phyloP scores from a whole-genome alignment of 2,888 invertebrate species.

The Epinotia brunnichana region DNA sequence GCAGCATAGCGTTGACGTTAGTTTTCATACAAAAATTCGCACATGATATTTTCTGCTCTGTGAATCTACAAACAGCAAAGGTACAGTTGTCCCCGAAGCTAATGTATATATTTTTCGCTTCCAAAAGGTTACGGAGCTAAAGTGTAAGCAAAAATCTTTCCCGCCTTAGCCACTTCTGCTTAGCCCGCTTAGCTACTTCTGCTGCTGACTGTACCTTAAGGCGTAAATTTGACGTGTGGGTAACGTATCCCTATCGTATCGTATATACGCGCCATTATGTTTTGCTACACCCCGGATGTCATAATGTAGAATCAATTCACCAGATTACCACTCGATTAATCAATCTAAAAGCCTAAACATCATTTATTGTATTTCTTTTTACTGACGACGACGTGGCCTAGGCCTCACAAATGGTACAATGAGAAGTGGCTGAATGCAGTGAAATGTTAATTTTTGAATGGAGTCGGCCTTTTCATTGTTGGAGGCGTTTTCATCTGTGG shows the following conservation, averaged over 20 bases:
- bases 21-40: too few relatives aligned
- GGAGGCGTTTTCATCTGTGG: conserved; percentile 26
- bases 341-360: conserved; percentile 7
- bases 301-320: neutral
- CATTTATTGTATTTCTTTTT: conserved; percentile 8
- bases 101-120: too few relatives aligned
- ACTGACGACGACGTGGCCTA: neutral
- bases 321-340: conserved; percentile 13
- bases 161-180: too few relatives aligned
- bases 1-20: too few relatives aligned
- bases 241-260: too few relatives aligned
- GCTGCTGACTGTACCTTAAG: too few relatives aligned
- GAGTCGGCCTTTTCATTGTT: conserved; percentile 16
- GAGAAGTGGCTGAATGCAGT: conserved; percentile 35
- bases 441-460: conserved; percentile 40
- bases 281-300: neutral
- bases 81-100: too few relatives aligned
- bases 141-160: too few relatives aligned
- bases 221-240: neutral
- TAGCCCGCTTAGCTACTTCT: too few relatives aligned
- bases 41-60: too few relatives aligned
- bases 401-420: conserved; percentile 25
- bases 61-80: too few relatives aligned
- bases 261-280: neutral
- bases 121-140: too few relatives aligned